Evolutionary conservation across 2,888 invertebrate genomes (phyloP).

Genomic region (Abrostola tripartita): DNA sequence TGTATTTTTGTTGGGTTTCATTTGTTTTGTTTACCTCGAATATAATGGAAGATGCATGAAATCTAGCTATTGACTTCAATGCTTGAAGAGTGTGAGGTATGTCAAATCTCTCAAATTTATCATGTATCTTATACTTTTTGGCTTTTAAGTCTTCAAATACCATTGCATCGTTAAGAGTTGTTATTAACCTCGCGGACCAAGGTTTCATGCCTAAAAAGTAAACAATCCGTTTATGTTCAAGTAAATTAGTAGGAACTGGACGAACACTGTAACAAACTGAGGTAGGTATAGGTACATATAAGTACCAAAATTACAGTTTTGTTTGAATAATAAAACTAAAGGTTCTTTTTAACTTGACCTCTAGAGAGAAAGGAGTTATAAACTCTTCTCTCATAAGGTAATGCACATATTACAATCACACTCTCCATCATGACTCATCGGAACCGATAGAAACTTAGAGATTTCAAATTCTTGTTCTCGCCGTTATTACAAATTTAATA

Average conservation of each 20-base stretch:
- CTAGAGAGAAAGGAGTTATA: too few relatives aligned
- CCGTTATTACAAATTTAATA: background rate
- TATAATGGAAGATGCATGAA: constrained; percentile 86
- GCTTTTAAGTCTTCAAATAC: constrained; percentile 81
- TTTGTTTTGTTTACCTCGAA: constrained; percentile 80
- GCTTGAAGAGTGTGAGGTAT: constrained; percentile 81
- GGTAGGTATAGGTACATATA: background rate
- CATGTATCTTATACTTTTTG: constrained; percentile 67
- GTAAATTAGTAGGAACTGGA: background rate
- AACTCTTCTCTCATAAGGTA: too few relatives aligned
- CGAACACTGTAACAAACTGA: background rate
- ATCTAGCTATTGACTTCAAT: constrained; percentile 80
- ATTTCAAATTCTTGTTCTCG: too few relatives aligned
- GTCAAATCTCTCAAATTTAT: constrained; percentile 80
- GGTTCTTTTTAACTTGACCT: too few relatives aligned
- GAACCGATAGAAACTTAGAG: too few relatives aligned
- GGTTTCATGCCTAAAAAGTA: constrained; percentile 68
- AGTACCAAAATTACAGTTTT: background rate
- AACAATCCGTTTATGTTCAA: constrained; percentile 5
- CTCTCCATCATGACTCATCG: too few relatives aligned
- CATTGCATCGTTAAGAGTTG: constrained; percentile 70
- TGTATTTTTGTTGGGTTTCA: constrained; percentile 63
- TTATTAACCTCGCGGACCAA: constrained; percentile 75
- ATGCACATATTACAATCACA: too few relatives aligned
- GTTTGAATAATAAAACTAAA: background rate